Conservation (phyloP, 2,888 invertebrate genomes). For the Ormyrus pomaceus region DNA sequence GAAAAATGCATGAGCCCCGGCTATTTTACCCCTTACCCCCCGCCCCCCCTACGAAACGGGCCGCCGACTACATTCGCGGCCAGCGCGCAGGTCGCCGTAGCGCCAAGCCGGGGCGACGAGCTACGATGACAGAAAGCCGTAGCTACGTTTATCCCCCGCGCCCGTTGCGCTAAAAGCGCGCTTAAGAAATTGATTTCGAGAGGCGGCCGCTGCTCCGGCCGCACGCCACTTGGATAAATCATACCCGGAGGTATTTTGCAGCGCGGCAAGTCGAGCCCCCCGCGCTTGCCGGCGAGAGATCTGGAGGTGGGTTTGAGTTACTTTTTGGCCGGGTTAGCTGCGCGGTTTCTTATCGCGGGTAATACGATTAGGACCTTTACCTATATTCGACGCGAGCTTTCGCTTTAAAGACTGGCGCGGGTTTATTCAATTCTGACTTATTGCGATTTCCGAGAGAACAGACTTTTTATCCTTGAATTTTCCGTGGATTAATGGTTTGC, state of each 20-base stretch:
- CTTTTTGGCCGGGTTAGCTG: too few species aligned
- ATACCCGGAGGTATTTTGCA: conserved; percentile 7
- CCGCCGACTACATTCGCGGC: too few species aligned
- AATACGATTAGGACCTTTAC: too few species aligned
- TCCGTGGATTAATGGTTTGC: too few species aligned
- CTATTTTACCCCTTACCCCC: too few species aligned
- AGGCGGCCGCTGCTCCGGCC: too few species aligned
- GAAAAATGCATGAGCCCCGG: conserved; percentile 49
- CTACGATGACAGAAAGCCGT: neutral
- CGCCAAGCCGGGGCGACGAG: neutral
- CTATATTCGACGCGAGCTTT: too few species aligned
- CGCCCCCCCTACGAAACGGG: too few species aligned
- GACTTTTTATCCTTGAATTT: neutral
- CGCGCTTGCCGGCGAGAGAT: neutral
- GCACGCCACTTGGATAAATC: conserved; percentile 24
- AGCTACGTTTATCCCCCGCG: neutral
- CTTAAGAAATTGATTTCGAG: conserved; percentile 26
- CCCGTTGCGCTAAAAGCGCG: neutral
- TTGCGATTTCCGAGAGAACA: neutral
- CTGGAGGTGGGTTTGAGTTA: too few species aligned
- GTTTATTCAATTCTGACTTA: neutral
- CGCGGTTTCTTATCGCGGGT: too few species aligned
- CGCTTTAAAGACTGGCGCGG: neutral
- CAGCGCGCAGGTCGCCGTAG: neutral
- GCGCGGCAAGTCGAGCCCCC: neutral